Evolutionary conservation across 2,113 vertebrate species (phyloP), one percentile per base, ranked within the genome.

Genomic region (Carlito syrichta): DNA sequence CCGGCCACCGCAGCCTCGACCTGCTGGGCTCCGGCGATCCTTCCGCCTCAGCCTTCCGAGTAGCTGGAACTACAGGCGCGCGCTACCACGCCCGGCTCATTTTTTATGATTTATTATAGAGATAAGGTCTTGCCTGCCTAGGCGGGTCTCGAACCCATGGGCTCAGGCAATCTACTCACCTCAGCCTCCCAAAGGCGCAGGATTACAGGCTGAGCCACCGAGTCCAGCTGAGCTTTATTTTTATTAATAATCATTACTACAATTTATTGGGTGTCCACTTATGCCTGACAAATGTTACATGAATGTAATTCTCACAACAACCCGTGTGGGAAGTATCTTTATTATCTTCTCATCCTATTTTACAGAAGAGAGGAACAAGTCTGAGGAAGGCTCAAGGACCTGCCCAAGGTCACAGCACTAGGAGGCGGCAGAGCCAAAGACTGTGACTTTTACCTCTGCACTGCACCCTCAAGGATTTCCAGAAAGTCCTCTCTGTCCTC

Each of bases 401-500:
- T 92, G 13, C 45, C 7, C 23, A n/a, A 20, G 25, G 54, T 79
- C 91, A 43, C 48, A 38, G 69, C 30, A 38, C 8, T 5, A 16
- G 13, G 52, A 71, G 38, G 3, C 0, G 0, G 48, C 54, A 66
- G 87, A 90, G 66, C 48, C 68, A 32, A 35, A 23, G 30, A 45
- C 50, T 0, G 35, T 14, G 12, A 0, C 22, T 27, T 90, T 58
- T 0, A 0, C 40, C 38, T 13, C 4, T 0, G 30, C 8, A 2
- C 6, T 5, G n/a, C 19, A 23, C 14, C 48, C 35, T 63, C 8
- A 22, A n/a, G 58, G 60, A 19, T 54, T 45, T 62, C 27, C 54
- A 16, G n/a, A 43, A 32, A 10, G 6, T 27, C 43, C 63, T 82
- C 43, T 9, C 25, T 2, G 30, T n/a, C 11, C 0, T 11, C 25